phyloP scores from a whole-genome alignment of 2,797 vertebrate species.

The Periophthalmus magnuspinnatus region DNA sequence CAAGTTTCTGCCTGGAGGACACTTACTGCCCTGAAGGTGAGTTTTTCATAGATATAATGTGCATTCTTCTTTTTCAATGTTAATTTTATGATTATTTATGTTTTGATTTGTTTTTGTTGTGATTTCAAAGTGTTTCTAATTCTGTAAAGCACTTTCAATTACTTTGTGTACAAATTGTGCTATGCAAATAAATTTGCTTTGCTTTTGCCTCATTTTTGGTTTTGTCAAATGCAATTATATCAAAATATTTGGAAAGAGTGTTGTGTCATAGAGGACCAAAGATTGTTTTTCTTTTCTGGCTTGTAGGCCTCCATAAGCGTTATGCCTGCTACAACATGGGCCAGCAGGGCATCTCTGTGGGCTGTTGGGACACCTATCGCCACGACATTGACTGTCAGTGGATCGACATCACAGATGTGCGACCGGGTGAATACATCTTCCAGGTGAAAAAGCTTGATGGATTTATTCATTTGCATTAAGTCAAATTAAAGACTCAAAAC shows the following conservation, averaged over 20 bases:
- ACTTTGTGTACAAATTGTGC: too few species aligned
- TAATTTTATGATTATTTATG: too few species aligned
- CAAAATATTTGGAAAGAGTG: background rate
- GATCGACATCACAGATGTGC: slow-evolving; percentile 93
- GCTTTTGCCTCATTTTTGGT: background rate
- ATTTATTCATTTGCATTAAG: background rate
- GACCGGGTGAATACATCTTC: slow-evolving; percentile 92
- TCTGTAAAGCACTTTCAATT: too few species aligned
- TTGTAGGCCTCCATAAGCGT: slow-evolving; percentile 85
- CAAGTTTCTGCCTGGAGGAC: slow-evolving; percentile 98
- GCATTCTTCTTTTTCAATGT: too few species aligned
- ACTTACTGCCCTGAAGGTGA: slow-evolving; percentile 92
- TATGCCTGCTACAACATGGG: slow-evolving; percentile 96
- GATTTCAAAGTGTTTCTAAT: too few species aligned
- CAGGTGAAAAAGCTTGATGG: slow-evolving; percentile 77
- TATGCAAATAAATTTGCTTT: too few species aligned
- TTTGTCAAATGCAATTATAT: background rate
- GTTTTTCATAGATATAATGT: slow-evolving; percentile 21
- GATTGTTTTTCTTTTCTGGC: slow-evolving; percentile 8
- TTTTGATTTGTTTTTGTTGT: too few species aligned
- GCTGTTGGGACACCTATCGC: slow-evolving; percentile 96
- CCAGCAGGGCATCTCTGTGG: slow-evolving; percentile 93
- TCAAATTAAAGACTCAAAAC: background rate
- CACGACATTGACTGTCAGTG: slow-evolving; percentile 98
- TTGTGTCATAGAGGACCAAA: background rate